phyloP scores from a whole-genome alignment of 2,888 invertebrate genomes.

The Lomographa bimaculata region DNA sequence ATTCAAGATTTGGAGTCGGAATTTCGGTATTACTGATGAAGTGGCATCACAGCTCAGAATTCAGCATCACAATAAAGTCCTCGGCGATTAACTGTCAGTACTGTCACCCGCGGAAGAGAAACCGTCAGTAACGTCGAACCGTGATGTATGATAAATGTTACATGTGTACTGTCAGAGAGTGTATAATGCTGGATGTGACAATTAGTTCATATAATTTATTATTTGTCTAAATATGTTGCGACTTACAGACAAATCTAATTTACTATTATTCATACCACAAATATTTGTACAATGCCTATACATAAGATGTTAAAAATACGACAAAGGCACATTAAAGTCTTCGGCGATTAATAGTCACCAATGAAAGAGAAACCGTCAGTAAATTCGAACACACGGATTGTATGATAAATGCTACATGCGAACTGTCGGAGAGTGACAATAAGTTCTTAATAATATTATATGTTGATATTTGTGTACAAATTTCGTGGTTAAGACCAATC shows the following conservation, averaged over 20 bases:
- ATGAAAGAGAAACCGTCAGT: constrained; percentile 73
- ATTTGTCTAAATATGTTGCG: too few relatives aligned
- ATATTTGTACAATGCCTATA: too few relatives aligned
- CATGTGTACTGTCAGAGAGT: constrained; percentile 46
- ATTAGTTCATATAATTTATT: too few relatives aligned
- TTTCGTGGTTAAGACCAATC: too few relatives aligned
- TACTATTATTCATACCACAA: too few relatives aligned
- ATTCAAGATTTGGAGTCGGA: too few relatives aligned
- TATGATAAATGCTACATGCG: constrained; percentile 78
- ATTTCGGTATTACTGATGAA: constrained; percentile 28
- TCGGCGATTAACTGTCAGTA: too few relatives aligned
- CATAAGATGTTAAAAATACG: too few relatives aligned
- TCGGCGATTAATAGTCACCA: constrained; percentile 64
- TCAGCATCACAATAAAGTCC: constrained; percentile 71
- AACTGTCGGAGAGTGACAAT: constrained; percentile 36
- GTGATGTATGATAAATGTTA: constrained; percentile 80
- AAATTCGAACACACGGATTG: constrained; percentile 73
- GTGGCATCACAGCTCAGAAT: too few relatives aligned
- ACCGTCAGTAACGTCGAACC: constrained; percentile 72
- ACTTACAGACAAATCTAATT: too few relatives aligned
- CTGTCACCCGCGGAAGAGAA: constrained; percentile 76
- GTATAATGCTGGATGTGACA: constrained; percentile 39
- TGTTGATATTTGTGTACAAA: too few relatives aligned
- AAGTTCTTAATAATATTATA: too few relatives aligned
- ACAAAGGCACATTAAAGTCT: constrained; percentile 71